Conservation (phyloP, 1,140 invertebrate genomes). For the Ganaspis sp. region DNA sequence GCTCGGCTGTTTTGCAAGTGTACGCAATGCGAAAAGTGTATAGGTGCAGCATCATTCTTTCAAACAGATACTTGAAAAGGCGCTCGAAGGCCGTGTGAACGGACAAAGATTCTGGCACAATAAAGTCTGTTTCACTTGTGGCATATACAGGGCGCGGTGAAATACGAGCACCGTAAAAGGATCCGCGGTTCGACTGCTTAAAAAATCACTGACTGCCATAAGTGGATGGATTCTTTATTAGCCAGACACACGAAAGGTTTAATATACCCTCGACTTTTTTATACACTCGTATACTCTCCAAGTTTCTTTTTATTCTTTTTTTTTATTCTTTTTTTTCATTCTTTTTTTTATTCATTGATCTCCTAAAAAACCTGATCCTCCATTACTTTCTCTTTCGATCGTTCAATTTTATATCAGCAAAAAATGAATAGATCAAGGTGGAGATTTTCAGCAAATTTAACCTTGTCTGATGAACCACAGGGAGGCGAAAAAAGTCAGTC, state of each 20-base stretch:
- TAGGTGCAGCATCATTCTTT: slow-evolving; percentile 20
- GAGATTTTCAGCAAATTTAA: not conserved
- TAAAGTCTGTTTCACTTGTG: slow-evolving; percentile 18
- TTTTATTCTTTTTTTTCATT: not conserved
- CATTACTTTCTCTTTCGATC: not conserved
- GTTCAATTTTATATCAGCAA: not conserved
- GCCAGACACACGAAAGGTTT: not conserved
- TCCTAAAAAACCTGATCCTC: not conserved
- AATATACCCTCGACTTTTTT: not conserved
- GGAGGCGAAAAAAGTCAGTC: no score
- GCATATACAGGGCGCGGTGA: not conserved
- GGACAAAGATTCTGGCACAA: slow-evolving; percentile 27
- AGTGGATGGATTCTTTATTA: not conserved
- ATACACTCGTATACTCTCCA: no score
- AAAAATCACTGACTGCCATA: not conserved
- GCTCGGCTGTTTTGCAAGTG: not conserved
- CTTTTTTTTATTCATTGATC: no score
- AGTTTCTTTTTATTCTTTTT: no score
- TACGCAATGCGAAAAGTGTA: slow-evolving; percentile 24
- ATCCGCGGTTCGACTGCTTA: not conserved
- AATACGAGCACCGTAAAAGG: slow-evolving; percentile 16
- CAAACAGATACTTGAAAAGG: slow-evolving; percentile 17
- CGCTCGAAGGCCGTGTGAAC: slow-evolving; percentile 23
- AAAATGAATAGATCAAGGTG: not conserved
- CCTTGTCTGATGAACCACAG: no score